These are phyloP conservation scores for Strigamia transsilvanica DNA, from an alignment of 2,888 invertebrate genomes.

Conservation along the genomic window DNA sequence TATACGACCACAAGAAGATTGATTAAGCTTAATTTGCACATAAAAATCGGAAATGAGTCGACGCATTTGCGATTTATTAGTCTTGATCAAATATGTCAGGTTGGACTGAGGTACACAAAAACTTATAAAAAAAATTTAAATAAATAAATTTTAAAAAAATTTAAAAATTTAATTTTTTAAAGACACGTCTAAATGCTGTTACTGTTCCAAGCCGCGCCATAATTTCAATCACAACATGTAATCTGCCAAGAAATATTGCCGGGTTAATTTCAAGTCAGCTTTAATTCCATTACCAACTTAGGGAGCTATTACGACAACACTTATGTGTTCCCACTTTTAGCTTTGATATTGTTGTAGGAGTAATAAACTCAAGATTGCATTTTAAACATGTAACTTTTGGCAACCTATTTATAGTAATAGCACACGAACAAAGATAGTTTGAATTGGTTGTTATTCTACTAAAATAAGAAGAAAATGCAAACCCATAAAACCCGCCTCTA, in stretches of 20 bases:
- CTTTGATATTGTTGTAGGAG: slow-evolving; percentile 17
- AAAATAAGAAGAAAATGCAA: too few species aligned
- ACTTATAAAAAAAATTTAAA: too few species aligned
- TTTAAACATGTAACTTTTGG: background rate
- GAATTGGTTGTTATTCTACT: too few species aligned
- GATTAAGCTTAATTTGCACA: slow-evolving; percentile 2
- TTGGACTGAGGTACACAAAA: too few species aligned
- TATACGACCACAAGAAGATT: slow-evolving; percentile 11
- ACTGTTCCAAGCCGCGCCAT: background rate
- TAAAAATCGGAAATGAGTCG: background rate
- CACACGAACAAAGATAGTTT: background rate
- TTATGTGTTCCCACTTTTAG: slow-evolving; percentile 1
- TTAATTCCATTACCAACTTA: slow-evolving; percentile 4
- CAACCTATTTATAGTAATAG: background rate
- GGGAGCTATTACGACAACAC: background rate
- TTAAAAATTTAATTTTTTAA: background rate
- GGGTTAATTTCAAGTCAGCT: slow-evolving; percentile 14
- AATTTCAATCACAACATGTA: background rate
- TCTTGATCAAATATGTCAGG: background rate
- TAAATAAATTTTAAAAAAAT: too few species aligned
- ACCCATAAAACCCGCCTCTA: too few species aligned
- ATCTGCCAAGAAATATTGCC: background rate
- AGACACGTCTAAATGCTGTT: background rate
- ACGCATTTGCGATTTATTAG: slow-evolving; percentile 1
- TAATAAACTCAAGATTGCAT: background rate